Conservation (phyloP, 2,888 invertebrate genomes). For the Clunio marinus region DNA sequence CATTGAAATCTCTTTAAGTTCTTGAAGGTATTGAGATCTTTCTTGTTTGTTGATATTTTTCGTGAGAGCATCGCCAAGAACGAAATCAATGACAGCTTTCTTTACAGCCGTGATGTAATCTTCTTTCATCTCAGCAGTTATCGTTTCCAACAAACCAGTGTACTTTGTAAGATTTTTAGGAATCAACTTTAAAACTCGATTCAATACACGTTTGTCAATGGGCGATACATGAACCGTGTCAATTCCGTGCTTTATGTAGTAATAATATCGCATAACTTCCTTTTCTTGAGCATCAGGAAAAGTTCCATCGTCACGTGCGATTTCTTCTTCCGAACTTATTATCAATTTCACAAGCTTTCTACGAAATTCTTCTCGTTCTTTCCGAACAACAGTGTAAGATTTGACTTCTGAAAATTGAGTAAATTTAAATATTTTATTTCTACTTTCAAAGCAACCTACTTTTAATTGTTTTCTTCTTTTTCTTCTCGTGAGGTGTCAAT, state of each 20-base stretch:
- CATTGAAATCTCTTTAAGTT: constrained; percentile 60
- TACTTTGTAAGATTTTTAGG: constrained; percentile 61
- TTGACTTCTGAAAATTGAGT: constrained; percentile 53
- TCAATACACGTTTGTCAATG: constrained; percentile 68
- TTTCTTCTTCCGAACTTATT: constrained; percentile 55
- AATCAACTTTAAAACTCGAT: constrained; percentile 62
- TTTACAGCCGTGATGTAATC: constrained; percentile 86
- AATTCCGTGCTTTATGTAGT: constrained; percentile 84
- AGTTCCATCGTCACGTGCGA: constrained; percentile 48
- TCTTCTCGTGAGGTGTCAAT: constrained; percentile 44
- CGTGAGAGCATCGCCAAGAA: constrained; percentile 68
- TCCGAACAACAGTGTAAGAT: constrained; percentile 64
- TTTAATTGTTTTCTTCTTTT: neutral
- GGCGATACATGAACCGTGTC: constrained; percentile 86
- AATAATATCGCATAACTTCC: constrained; percentile 76
- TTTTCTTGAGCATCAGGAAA: constrained; percentile 63
- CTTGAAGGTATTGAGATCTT: constrained; percentile 55
- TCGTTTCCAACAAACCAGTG: constrained; percentile 56
- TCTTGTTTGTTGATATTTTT: constrained; percentile 50
- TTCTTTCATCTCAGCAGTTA: constrained; percentile 74
- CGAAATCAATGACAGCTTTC: constrained; percentile 88
- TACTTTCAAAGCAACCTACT: constrained; percentile 3
- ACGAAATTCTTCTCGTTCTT: constrained; percentile 78
- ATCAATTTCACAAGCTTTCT: constrained; percentile 72
- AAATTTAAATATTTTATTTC: constrained; percentile 24